Evolutionary conservation across 2,797 vertebrate species (phyloP), one percentile per base, ranked within the genome.

Genomic region (Triplophysa yarkandensis): DNA sequence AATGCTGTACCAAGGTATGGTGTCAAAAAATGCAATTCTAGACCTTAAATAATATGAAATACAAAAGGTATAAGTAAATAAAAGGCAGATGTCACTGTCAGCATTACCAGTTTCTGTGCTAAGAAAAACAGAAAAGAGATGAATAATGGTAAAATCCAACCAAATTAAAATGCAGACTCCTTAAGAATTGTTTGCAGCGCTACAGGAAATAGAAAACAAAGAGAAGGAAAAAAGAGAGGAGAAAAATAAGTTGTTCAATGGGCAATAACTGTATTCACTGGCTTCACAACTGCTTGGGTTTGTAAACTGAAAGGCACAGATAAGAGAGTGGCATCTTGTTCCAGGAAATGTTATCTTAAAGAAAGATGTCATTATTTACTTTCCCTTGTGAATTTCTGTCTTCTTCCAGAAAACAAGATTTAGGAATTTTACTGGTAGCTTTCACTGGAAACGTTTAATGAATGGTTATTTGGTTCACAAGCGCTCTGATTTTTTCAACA

Each of bases 1-100:
- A 30, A 30, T 30, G 30, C 30, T 30, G 43, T 62, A 6, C 67
- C 71, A 80, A 44, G 19, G 25, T 44, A 30, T 30, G 30, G 73
- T 8, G 1, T 46, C 30, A 77, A 84, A 91, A 89, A 90, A 89
- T 77, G 78, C 77, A 6, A 72, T 82, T 84, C 88, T 87, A 89
- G 85, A 78, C 17, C 69, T 2, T 62, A 30, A 2, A 67, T 79
- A 81, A 88, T 83, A 80, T 78, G 74, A 60, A 76, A 77, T 74
- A 10, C 52, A 16, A 52, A 71, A 39, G 46, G 32, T 16, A 72
- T 54, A 27, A 66, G 50, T 30, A 43, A 75, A 60, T 46, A 6
- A 19, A 44, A 46, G 44, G 50, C 34, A 6, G 34, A 39, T 8
- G 66, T 48, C 61, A 50, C 28, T 28, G 8, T 14, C 48, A 21